Evolutionary conservation across 2,113 vertebrate species (phyloP), one percentile per base, ranked within the genome.

Genomic region (Grallaria varia): DNA sequence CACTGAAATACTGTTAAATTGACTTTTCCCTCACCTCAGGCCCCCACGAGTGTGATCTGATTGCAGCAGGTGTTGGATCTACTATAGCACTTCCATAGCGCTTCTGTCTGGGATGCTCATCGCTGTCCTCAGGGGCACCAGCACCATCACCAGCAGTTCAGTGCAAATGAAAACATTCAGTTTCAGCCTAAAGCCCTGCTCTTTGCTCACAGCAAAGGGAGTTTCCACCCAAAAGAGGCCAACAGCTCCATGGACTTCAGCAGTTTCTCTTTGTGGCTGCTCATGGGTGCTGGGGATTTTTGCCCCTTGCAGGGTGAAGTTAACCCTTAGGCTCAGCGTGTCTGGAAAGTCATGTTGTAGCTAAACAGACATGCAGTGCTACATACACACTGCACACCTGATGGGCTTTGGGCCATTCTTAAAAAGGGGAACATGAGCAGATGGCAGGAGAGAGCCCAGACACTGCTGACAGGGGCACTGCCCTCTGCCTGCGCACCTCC

Each of bases 1-100:
- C 76, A 72, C 90, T 50, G 75, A 84, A 97, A 92, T 69, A 21
- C 68, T 94, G 89, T 62, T 94, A 84, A 90, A 96, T 50, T 92
- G 94, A 67, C 87, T 96, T 95, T 96, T 97, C 90, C 88, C 49
- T 94, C 95, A 93, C 84, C 94, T 85, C 39, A 66, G 72, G 67
- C 87, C 55, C 0, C 0, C 80, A 42, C 2, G 6, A 93, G 11
- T 5, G 44, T 3, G 52, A 42, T 91, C 56, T 87, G 53, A 37
- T 67, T 37, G 73, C 30, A 55, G 75, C 79, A 45, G 73, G 55
- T 1, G 0, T 19, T 28, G 44, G 40, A 84, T 67, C 42, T n/a
- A 4, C 47, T 72, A 3, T 7, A 23, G 27, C 50, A 7, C 27
- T 92, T 79, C 74, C 3, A 0, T 7, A 23, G 30, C 55, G 6